A percentile compares a stretch with the other conserved stretches of the same genome.
phyloP scores from a whole-genome alignment of 2,888 invertebrate genomes.

The Tridacna gigas region DNA sequence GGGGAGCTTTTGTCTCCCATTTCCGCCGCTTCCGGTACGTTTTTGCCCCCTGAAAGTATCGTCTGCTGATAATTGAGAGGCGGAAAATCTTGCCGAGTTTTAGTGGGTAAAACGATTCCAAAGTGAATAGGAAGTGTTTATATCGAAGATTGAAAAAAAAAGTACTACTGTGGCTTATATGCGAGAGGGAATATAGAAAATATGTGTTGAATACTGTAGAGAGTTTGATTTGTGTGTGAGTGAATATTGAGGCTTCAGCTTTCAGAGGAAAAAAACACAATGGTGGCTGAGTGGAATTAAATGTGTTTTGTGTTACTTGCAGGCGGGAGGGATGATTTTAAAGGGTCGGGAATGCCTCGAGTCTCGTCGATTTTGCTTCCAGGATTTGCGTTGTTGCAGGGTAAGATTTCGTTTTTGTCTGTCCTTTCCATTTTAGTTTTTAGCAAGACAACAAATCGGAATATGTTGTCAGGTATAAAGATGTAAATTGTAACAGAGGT shows the following conservation, averaged over 20 bases:
- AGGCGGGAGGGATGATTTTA: constrained; percentile 21
- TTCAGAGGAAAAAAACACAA: constrained; percentile 5
- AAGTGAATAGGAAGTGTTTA: constrained; percentile 7
- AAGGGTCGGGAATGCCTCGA: constrained; percentile 22
- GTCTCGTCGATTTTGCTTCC: constrained; percentile 16
- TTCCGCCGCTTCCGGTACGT: background rate
- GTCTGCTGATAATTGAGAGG: background rate
- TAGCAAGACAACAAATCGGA: background rate
- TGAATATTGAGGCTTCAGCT: constrained; percentile 8
- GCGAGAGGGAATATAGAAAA: constrained; percentile 2
- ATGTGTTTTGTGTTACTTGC: background rate
- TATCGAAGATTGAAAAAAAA: constrained; percentile 26
- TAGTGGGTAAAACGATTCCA: background rate
- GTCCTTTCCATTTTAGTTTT: background rate
- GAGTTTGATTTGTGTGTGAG: constrained; percentile 14
- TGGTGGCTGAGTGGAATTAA: constrained; percentile 23
- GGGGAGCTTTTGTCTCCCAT: background rate
- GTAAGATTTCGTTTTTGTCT: background rate
- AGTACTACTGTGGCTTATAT: background rate
- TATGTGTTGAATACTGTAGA: constrained; percentile 11
- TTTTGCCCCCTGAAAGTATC: background rate
- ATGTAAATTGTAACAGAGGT: too few species aligned
- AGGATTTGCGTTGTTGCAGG: constrained; percentile 8
- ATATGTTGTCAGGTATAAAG: background rate
- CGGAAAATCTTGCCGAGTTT: background rate